Percentiles rank a stretch among this genome's conserved stretches.
These are phyloP conservation scores for Romanomermis culicivorax DNA, from an alignment of 2,888 invertebrate species.

Conservation along the genomic window DNA sequence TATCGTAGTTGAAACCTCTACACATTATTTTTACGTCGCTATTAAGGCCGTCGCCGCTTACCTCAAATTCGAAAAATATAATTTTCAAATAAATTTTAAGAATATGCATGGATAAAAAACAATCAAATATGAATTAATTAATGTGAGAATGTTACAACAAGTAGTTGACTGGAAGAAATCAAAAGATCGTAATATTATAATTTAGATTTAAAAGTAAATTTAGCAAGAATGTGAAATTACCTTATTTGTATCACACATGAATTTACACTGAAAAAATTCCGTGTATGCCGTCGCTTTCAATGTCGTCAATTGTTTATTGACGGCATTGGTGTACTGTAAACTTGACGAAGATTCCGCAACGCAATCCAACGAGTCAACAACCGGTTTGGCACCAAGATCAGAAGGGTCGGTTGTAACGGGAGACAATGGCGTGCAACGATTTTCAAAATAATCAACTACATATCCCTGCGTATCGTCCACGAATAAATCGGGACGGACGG, in stretches of 20 bases:
- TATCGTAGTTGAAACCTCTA: not conserved
- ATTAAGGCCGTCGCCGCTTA: no score
- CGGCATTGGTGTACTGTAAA: not conserved
- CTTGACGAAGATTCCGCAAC: not conserved
- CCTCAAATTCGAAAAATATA: no score
- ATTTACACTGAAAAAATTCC: not conserved
- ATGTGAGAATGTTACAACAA: no score
- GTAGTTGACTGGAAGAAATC: no score
- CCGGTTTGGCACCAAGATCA: not conserved
- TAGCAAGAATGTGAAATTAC: no score
- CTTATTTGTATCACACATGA: not conserved
- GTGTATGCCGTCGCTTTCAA: not conserved
- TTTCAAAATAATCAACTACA: conserved; percentile 27
- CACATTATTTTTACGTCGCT: no score
- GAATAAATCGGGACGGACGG: conserved; percentile 3
- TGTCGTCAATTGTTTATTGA: not conserved
- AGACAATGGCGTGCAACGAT: conserved; percentile 20
- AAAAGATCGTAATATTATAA: no score
- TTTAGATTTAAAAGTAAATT: no score
- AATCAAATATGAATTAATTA: no score
- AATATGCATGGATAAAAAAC: no score
- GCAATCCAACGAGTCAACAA: not conserved
- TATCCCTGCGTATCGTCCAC: conserved; percentile 6
- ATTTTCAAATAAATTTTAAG: no score
- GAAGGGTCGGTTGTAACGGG: not conserved